Conservation (phyloP, 2,888 invertebrate species). For the Mimachlamys varia region DNA sequence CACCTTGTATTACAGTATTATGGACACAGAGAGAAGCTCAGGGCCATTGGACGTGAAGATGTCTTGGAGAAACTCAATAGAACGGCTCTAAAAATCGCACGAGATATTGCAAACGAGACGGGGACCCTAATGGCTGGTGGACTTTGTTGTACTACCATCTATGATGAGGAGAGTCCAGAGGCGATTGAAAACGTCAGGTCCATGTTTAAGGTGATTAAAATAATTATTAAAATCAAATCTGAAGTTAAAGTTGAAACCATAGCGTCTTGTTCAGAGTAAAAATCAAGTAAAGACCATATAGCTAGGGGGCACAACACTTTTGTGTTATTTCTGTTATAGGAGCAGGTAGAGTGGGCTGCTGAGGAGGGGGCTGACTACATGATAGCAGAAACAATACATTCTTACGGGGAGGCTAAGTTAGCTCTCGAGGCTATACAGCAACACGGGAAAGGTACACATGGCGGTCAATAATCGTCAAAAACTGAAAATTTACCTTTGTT, state of each 20-base stretch:
- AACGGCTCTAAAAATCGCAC: constrained; percentile 71
- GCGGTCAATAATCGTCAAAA: too few relatives aligned
- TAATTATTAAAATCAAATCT: too few relatives aligned
- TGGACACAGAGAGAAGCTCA: constrained; percentile 74
- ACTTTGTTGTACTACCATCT: constrained; percentile 70
- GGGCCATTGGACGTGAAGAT: constrained; percentile 68
- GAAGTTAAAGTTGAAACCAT: too few relatives aligned
- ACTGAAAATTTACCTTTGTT: too few relatives aligned
- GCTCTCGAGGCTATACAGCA: constrained; percentile 71
- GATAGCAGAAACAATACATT: constrained; percentile 71
- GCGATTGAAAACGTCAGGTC: constrained; percentile 49
- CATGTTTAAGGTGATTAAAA: constrained; percentile 65
- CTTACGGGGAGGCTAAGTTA: constrained; percentile 71
- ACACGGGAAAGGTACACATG: constrained; percentile 68
- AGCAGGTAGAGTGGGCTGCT: constrained; percentile 75
- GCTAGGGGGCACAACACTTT: too few relatives aligned
- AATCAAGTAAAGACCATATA: too few relatives aligned
- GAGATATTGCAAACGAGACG: constrained; percentile 69
- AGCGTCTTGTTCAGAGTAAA: too few relatives aligned
- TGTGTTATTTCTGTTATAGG: constrained; percentile 51
- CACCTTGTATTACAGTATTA: constrained; percentile 58
- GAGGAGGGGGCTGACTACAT: constrained; percentile 76
- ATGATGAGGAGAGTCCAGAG: constrained; percentile 54
- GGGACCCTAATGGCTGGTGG: constrained; percentile 76
- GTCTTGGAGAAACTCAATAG: constrained; percentile 73